These are phyloP conservation scores for Podiceps cristatus DNA, from an alignment of 2,113 vertebrate species.

Conservation along the genomic window DNA sequence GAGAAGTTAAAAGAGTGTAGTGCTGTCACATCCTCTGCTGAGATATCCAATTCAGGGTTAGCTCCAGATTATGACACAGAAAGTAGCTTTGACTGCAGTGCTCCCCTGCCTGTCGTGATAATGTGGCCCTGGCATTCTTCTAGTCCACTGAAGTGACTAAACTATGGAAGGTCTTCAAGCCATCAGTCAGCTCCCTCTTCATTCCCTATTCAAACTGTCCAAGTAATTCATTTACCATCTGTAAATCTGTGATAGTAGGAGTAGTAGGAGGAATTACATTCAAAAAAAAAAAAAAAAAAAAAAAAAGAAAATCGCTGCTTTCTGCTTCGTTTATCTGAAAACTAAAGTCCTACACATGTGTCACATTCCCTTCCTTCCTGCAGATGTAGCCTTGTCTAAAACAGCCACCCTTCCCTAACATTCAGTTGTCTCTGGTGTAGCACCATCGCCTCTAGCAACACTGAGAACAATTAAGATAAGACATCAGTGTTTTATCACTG, in stretches of 20 bases:
- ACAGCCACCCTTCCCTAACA: neutral
- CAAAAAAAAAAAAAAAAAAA: neutral
- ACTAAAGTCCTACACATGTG: neutral
- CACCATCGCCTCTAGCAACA: neutral
- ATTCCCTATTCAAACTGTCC: neutral
- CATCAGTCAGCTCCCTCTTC: neutral
- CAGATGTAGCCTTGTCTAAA: slow-evolving; percentile 2
- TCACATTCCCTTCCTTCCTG: slow-evolving; percentile 36
- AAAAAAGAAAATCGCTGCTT: neutral
- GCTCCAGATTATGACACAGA: neutral
- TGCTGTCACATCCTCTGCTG: neutral
- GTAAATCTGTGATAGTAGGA: neutral
- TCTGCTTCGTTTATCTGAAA: neutral
- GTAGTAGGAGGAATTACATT: neutral
- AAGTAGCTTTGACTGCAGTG: neutral
- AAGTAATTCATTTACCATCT: neutral
- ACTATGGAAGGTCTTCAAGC: neutral
- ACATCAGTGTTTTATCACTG: neutral
- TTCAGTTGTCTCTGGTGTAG: neutral
- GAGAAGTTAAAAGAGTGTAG: neutral
- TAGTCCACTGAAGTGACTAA: neutral
- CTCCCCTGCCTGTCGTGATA: neutral
- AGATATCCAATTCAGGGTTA: neutral
- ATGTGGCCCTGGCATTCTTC: neutral
- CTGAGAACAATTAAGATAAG: slow-evolving; percentile 9